Base-by-base conservation (phyloP, 1,140 invertebrate species). In the Ptiloglossa arizonensis region DNA sequence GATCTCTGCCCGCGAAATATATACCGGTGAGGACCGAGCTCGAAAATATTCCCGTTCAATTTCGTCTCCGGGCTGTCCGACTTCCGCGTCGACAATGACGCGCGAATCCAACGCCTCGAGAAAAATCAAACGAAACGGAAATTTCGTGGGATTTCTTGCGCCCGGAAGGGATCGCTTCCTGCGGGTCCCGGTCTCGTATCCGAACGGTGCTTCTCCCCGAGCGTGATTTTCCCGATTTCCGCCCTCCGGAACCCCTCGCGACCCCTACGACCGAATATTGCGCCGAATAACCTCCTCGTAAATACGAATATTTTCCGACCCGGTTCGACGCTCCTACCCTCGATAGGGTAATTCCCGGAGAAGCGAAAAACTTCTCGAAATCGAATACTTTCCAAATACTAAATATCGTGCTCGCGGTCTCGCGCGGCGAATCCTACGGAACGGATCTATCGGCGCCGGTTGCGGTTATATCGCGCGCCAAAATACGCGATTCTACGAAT, bases 51-150 rank as follows among this genome's bases (percentile, higher is more conserved):
- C 17, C 3, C 9, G 38, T n/a, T 2, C 8, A 2, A 3, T 35
- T 35, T 32, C n/a, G 46, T 2, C 63, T 1, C 38, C 8, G 38
- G 5, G 41, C 44, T 73, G 73, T 41, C 27, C 52, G 32, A 48
- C 8, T 60, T 60, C 11, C 32, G 29, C 35, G 66, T 29, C 17
- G 5, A 8, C 35, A 54, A 76, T 56, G 24, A 17, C 15, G n/a
- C 59, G 38, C 64, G 54, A 57, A 68, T 22, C 6, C 41, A 54
- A 66, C 54, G 50, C 27, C 50, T 38, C 38, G 48, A n/a, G 24
- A 52, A 66, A 59, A 78, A 78, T 8, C 35, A n/a, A 69, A 48
- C 64, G 44, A 68, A 80, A 69, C 50, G 59, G 27, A 80, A 80
- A 64, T 60, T 82, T 50, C 24, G 13, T 9, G 50, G 29, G 35